Percentiles rank a stretch among this genome's conserved stretches.
These are phyloP conservation scores for Siniperca undulata DNA, from an alignment of 2,797 vertebrate genomes.

Conservation along the genomic window DNA sequence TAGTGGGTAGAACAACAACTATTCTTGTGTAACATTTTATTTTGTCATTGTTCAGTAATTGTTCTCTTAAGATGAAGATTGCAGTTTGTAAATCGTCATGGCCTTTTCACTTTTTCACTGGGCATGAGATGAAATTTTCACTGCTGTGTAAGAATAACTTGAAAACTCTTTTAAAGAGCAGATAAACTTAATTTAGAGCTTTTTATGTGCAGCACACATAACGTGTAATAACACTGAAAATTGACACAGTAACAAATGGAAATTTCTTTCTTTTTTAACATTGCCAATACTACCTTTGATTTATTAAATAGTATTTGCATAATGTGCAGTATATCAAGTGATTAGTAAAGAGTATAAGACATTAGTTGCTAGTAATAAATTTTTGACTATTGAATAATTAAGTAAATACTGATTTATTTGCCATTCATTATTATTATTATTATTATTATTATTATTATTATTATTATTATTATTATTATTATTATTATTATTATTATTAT, in stretches of 20 bases:
- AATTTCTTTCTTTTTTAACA: not conserved
- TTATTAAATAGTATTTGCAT: not conserved
- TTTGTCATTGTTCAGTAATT: not conserved
- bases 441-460: not conserved
- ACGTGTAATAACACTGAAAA: not conserved
- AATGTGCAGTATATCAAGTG: not conserved
- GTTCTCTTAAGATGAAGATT: not conserved
- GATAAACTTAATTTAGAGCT: conserved; percentile 9
- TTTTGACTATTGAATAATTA: not conserved
- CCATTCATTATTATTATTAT: no score
- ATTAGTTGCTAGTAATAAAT: not conserved
- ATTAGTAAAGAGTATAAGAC: not conserved
- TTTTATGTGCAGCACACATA: not conserved
- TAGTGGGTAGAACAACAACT: not conserved
- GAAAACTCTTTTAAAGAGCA: conserved; percentile 17
- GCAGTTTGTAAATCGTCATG: not conserved
- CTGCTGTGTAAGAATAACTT: conserved; percentile 12
- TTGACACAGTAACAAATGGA: not conserved
- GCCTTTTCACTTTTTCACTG: conserved; percentile 14
- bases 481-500: not conserved
- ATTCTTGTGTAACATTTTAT: not conserved
- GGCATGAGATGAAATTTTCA: not conserved
- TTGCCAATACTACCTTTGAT: not conserved
- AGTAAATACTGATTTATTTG: not conserved
- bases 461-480: no score